These are phyloP conservation scores for Zeuzera pyrina DNA, from an alignment of 2,888 invertebrate species.

Conservation along the genomic window DNA sequence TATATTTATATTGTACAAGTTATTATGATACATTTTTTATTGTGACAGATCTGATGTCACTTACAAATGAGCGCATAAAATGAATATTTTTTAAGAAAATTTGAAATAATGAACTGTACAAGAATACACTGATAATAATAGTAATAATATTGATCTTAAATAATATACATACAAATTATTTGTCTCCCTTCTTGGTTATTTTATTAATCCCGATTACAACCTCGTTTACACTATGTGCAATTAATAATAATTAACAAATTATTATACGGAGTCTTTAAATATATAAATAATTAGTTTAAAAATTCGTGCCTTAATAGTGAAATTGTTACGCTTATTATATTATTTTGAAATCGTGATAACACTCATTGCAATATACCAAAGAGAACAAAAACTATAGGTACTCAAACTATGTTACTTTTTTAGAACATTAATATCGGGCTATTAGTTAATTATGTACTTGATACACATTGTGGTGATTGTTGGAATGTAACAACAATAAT, in stretches of 20 bases:
- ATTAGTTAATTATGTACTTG: too few species aligned
- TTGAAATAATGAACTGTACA: conserved; percentile 42
- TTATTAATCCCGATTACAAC: conserved; percentile 64
- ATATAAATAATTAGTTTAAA: conserved; percentile 40
- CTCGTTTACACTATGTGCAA: conserved; percentile 69
- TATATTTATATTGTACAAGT: conserved; percentile 74
- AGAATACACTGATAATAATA: neutral
- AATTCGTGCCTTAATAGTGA: conserved; percentile 57
- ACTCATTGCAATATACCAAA: conserved; percentile 20
- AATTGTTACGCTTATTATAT: conserved; percentile 44
- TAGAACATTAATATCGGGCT: conserved; percentile 9
- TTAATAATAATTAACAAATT: conserved; percentile 50
- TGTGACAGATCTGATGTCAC: conserved; percentile 47
- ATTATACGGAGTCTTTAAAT: conserved; percentile 32
- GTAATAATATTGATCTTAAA: conserved; percentile 52
- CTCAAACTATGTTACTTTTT: neutral
- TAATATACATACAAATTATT: conserved; percentile 70
- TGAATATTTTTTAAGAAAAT: conserved; percentile 44
- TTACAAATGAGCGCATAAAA: conserved; percentile 38
- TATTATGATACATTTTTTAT: conserved; percentile 65
- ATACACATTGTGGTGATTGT: too few species aligned
- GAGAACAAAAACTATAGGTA: conserved; percentile 10
- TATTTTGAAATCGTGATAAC: conserved; percentile 36
- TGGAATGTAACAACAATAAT: neutral
- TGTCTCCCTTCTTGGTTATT: conserved; percentile 56